Conservation (phyloP, 2,888 invertebrate species). For the Lithophane semibrunnea region DNA sequence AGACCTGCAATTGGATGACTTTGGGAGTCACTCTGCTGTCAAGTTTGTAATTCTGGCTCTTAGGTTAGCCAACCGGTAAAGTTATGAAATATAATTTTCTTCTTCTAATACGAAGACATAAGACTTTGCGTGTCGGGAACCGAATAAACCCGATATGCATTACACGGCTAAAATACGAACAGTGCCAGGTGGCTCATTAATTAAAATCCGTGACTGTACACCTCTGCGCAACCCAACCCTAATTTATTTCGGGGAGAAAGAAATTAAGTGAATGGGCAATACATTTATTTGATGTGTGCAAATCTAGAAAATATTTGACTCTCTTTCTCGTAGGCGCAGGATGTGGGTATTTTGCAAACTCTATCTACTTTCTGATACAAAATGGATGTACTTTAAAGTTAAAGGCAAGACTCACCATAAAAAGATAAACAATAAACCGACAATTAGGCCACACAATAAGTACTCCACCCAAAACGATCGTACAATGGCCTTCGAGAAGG, state of each 20-base stretch:
- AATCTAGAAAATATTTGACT: background rate
- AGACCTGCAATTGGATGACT: too few relatives aligned
- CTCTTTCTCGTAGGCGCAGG: background rate
- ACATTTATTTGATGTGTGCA: background rate
- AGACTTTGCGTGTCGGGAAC: too few relatives aligned
- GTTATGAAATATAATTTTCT: too few relatives aligned
- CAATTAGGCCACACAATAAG: constrained; percentile 90
- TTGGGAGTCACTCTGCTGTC: too few relatives aligned
- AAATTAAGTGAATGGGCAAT: too few relatives aligned
- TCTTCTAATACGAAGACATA: too few relatives aligned
- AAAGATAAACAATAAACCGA: constrained; percentile 90
- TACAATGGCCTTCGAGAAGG: constrained; percentile 90
- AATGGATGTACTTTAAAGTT: background rate
- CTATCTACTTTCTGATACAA: background rate
- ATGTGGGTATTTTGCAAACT: background rate
- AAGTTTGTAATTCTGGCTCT: too few relatives aligned
- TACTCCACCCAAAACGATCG: constrained; percentile 91
- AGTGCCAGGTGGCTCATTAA: too few relatives aligned
- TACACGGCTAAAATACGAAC: too few relatives aligned
- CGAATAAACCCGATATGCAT: too few relatives aligned
- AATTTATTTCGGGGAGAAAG: background rate
- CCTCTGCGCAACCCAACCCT: background rate
- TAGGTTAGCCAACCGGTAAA: too few relatives aligned
- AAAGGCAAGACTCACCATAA: constrained; percentile 87
- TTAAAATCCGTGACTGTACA: too few relatives aligned